Evolutionary conservation across 2,797 vertebrate species (phyloP).

Genomic region (Benthosema pterotum): DNA sequence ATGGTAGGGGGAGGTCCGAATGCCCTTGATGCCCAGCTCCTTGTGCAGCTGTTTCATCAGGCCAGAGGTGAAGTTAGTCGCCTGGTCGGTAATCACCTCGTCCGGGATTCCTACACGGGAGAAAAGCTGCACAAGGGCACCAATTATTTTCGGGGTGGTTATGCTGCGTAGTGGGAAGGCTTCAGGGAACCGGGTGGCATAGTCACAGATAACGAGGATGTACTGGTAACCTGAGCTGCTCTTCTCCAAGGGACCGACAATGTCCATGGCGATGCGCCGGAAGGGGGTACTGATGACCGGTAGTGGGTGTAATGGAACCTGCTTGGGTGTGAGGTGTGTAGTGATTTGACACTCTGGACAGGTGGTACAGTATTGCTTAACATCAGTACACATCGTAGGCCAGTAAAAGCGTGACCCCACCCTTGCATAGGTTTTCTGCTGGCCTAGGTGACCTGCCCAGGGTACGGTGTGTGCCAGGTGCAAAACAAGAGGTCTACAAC

Average conservation of each 20-base stretch:
- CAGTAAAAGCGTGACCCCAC: constrained; percentile 4
- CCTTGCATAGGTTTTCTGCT: background rate
- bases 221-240: background rate
- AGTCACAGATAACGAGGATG: constrained; percentile 16
- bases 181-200: constrained; percentile 15
- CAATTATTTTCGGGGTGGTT: too few species aligned
- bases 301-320: background rate
- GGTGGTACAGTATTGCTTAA: too few species aligned
- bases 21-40: background rate
- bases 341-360: background rate
- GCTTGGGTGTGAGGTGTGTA: background rate
- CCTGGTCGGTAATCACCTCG: background rate
- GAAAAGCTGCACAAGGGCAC: constrained; percentile 8
- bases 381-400: constrained; percentile 1
- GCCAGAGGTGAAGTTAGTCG: background rate
- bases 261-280: background rate
- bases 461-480: background rate
- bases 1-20: background rate
- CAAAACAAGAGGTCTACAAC: background rate
- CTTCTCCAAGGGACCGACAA: constrained; percentile 13
- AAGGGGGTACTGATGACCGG: constrained; percentile 1
- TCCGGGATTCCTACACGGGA: constrained; percentile 3
- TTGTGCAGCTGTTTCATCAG: background rate
- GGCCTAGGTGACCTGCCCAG: constrained; percentile 9
- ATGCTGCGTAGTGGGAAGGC: too few species aligned